phyloP scores from a whole-genome alignment of 2,113 vertebrate genomes.

The Haemorhous mexicanus region DNA sequence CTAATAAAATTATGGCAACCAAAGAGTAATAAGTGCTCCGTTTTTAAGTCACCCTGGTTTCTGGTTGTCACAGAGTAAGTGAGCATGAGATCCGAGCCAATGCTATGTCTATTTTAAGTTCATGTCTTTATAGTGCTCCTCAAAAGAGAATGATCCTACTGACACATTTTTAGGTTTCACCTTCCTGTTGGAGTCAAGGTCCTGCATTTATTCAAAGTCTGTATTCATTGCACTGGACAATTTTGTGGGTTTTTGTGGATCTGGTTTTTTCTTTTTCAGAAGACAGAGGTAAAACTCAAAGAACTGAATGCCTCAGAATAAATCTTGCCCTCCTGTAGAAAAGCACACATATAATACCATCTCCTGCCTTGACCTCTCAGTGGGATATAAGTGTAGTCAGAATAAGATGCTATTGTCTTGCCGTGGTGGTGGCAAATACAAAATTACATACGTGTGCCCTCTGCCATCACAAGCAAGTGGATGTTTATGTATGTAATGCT shows the following conservation, averaged over 20 bases:
- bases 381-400: background rate
- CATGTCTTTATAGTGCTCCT: background rate
- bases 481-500: background rate
- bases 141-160: background rate
- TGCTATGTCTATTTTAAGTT: background rate
- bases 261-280: background rate
- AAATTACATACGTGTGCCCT: background rate
- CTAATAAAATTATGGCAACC: background rate
- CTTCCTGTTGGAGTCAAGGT: background rate
- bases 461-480: background rate
- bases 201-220: background rate
- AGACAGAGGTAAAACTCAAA: background rate
- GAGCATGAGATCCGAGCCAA: background rate
- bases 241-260: background rate
- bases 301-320: background rate
- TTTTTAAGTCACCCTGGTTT: background rate
- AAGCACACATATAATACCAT: background rate
- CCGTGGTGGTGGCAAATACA: background rate
- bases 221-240: fast-evolving
- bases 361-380: background rate
- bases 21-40: background rate
- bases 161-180: background rate
- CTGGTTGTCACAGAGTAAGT: background rate
- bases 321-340: background rate
- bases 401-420: background rate